A percentile compares a stretch with the other conserved stretches of the same genome.
These are phyloP conservation scores for human (Homo sapiens) DNA, from an alignment of 2,113 vertebrate genomes.

Conservation along the genomic window DNA sequence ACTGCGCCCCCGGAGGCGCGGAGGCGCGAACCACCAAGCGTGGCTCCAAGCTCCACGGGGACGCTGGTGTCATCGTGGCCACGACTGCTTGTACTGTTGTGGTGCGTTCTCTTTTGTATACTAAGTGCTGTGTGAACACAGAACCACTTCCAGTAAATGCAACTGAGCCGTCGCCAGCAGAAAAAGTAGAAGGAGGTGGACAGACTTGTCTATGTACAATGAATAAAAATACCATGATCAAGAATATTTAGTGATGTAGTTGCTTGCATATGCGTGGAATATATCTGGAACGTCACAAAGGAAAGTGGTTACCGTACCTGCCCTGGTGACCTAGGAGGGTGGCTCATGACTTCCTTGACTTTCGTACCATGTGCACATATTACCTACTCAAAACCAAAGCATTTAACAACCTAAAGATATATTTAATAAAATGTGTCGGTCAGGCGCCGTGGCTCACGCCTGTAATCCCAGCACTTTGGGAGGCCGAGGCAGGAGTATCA, in stretches of 20 bases:
- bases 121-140: neutral
- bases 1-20: conserved; percentile 59
- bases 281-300: neutral
- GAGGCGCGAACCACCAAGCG: neutral
- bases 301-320: neutral
- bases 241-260: neutral
- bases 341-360: neutral
- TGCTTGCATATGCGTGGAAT: neutral
- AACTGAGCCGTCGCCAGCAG: neutral
- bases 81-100: neutral
- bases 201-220: neutral
- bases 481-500: too few relatives aligned
- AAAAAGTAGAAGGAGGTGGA: conserved; percentile 2
- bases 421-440: neutral
- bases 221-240: neutral
- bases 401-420: neutral
- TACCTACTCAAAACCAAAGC: conserved; percentile 3
- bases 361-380: neutral
- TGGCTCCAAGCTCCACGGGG: neutral
- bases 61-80: neutral
- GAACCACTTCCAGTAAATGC: neutral
- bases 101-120: neutral
- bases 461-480: too few relatives aligned
- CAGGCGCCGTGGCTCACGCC: too few relatives aligned
- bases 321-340: neutral